These are phyloP conservation scores for Chironomus tentans DNA, from an alignment of 2,888 invertebrate species.

Conservation along the genomic window DNA sequence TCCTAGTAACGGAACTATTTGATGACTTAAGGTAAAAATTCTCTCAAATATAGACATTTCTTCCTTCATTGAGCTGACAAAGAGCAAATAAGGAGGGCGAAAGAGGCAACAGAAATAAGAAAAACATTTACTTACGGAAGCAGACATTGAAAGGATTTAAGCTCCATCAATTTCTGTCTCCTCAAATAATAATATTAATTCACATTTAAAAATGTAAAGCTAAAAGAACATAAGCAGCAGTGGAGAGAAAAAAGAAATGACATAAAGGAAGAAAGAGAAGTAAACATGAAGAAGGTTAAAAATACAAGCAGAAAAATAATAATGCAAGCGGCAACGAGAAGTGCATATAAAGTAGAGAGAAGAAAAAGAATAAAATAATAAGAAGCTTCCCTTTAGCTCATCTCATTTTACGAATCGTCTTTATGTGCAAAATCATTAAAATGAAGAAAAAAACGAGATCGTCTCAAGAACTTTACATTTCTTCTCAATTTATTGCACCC, in stretches of 20 bases:
- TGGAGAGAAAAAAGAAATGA: not conserved
- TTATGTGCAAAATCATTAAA: conserved; percentile 5
- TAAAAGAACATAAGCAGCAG: not conserved
- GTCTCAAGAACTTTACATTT: conserved; percentile 13
- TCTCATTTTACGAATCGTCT: conserved; percentile 2
- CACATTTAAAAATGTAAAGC: not conserved
- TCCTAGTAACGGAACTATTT: no score
- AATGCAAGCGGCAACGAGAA: not conserved
- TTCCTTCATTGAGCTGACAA: no score
- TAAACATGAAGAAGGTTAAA: not conserved
- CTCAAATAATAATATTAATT: not conserved
- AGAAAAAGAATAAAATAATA: not conserved
- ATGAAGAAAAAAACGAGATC: not conserved
- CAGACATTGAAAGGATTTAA: not conserved
- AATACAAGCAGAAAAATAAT: not conserved
- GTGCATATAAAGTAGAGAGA: not conserved
- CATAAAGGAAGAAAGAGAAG: not conserved
- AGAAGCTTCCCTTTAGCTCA: not conserved
- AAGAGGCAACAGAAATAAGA: no score
- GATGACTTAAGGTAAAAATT: no score
- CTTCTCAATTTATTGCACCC: conserved; percentile 6
- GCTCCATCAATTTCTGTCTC: not conserved
- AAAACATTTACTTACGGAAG: not conserved
- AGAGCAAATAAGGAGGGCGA: no score
- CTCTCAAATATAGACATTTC: no score